Conservation (phyloP, 2,888 invertebrate genomes). For the Liopterus haemorrhoidalis region DNA sequence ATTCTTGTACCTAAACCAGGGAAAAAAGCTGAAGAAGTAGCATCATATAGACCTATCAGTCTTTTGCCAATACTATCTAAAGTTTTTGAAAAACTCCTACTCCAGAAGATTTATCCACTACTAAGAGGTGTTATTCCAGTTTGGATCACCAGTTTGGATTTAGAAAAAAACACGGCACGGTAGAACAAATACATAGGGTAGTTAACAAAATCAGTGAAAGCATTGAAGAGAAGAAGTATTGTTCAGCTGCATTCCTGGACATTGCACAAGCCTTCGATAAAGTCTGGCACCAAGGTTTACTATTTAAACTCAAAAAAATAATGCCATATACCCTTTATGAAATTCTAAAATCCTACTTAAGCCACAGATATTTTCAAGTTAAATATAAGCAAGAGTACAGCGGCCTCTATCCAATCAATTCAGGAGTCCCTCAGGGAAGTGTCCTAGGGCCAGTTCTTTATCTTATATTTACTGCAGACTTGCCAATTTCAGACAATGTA, state of each 20-base stretch:
- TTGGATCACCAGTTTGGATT: slow-evolving; percentile 23
- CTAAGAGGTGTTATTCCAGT: slow-evolving; percentile 7
- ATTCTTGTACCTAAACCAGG: slow-evolving; percentile 4
- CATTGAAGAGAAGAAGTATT: slow-evolving; percentile 28
- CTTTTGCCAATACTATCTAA: slow-evolving; percentile 14
- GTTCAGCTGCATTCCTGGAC: slow-evolving; percentile 30
- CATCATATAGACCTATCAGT: slow-evolving; percentile 9
- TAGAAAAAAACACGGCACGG: slow-evolving; percentile 21
- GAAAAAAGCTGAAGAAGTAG: slow-evolving; percentile 3
- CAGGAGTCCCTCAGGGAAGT: too few relatives aligned
- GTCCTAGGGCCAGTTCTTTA: too few relatives aligned
- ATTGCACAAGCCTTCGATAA: slow-evolving; percentile 33
- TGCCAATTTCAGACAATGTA: too few relatives aligned
- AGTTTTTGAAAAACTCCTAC: slow-evolving; percentile 10
- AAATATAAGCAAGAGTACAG: too few relatives aligned
- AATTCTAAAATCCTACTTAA: too few relatives aligned
- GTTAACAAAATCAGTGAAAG: slow-evolving; percentile 20
- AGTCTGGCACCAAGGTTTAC: slow-evolving; percentile 30
- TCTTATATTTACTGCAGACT: too few relatives aligned
- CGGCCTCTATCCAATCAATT: too few relatives aligned
- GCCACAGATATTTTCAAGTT: too few relatives aligned
- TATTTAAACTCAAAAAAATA: slow-evolving; percentile 27
- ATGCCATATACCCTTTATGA: too few relatives aligned
- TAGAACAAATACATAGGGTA: slow-evolving; percentile 29
- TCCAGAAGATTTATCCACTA: slow-evolving; percentile 4